Evolutionary conservation across 2,113 vertebrate species (phyloP), one percentile per base, ranked within the genome.

Genomic region (Ardeotis arabs): DNA sequence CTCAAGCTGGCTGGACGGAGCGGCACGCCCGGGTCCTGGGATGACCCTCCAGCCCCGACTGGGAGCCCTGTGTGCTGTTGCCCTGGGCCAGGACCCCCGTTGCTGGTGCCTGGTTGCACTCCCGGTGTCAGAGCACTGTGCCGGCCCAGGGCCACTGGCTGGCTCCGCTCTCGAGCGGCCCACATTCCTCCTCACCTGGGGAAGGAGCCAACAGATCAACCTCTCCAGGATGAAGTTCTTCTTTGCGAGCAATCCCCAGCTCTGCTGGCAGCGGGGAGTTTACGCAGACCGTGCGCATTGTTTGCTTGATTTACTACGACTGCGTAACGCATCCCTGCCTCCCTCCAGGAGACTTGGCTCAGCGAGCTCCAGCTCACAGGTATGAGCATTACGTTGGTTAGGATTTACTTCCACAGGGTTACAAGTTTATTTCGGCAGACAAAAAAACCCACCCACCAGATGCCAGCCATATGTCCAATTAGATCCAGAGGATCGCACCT

Each of bases 51-150:
- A 2, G 33, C 22, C 2, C 4, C 9, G 37, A 31, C 12, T 0
- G 6, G 20, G 39, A 84, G 72, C 47, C 18, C 41, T 3, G 8
- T 1, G 44, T 3, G 60, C 80, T 44, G 86, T 5, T 27, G 19
- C 55, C 0, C 0, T 1, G 24, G 24, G 41, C 47, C 31, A 11
- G 35, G 7, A 31, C 27, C 10, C n/a, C 58, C 47, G 6, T 0
- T 19, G n/a, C 56, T 21, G 15, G 14, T 14, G 44, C 19, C 28
- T 44, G 27, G 31, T 4, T 29, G 29, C 19, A 53, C 6, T 5
- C 35, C 15, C 66, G 8, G 16, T 4, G 15, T 39, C 68, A 88
- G 37, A 73, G 53, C 19, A 47, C 11, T 14, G 8, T 1, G 0
- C 24, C 16, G 45, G 50, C 44, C 53, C 23, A 12, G 59, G 59